Evolutionary conservation across 2,888 invertebrate species (phyloP), one percentile per base, ranked within the genome.

Genomic region (Cerastoderma edule): DNA sequence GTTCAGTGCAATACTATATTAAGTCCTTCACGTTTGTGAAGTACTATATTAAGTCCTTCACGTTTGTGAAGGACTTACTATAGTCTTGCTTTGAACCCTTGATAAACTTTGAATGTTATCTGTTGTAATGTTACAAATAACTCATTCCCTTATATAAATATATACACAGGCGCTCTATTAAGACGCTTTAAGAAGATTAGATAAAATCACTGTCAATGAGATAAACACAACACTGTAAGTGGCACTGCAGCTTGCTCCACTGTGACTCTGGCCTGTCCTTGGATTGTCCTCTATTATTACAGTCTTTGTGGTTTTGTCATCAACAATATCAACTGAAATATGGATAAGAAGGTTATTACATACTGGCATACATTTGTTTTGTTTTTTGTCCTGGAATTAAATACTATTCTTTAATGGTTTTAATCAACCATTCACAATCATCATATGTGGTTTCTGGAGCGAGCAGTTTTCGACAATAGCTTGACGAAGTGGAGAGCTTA

Each of bases 131-230:
- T n/a, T n/a, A n/a, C n/a, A n/a, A n/a, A n/a, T n/a, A n/a, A n/a
- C n/a, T n/a, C n/a, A n/a, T n/a, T n/a, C n/a, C n/a, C n/a, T n/a
- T n/a, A n/a, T n/a, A n/a, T n/a, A n/a, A n/a, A n/a, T n/a, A n/a
- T n/a, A n/a, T n/a, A n/a, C n/a, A n/a, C n/a, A n/a, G n/a, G n/a
- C n/a, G n/a, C n/a, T n/a, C n/a, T 53, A 53, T 60, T 60, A 60
- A 13, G 60, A 60, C 8, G 39, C 39, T 60, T 60, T 60, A 10
- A 39, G 24, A 2, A 60, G 33, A 60, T 39, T 2, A 3, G 60
- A 60, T 60, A 60, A 39, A 6, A 35, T 24, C 19, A 60, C 22
- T 39, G 60, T 60, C 60, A 60, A 60, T 24, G 30, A 8, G 30
- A 60, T 8, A 8, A 60, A 39, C 60, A 60, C 39, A 27, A 24